Evolutionary conservation across 64 coral and sea anemone species (phyloP).

Genomic region (Pocillopora damicornis): DNA sequence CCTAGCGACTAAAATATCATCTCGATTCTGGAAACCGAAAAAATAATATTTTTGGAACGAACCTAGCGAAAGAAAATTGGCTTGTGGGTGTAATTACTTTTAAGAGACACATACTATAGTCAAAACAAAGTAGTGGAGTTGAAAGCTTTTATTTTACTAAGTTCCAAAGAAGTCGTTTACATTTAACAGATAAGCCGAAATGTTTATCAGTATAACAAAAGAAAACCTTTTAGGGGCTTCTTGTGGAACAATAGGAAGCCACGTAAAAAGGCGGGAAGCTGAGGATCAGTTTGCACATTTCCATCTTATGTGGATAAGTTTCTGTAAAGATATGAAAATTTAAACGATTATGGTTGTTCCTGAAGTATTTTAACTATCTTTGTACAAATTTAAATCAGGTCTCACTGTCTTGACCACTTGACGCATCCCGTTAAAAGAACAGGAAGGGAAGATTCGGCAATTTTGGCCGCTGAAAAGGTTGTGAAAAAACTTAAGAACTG

Average conservation of each 20-base stretch:
- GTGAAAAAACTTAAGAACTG: too few species aligned
- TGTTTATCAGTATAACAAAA: constrained; percentile 73
- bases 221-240: constrained; percentile 73
- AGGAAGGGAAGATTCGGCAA: too few species aligned
- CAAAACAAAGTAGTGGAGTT: background rate
- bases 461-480: too few species aligned
- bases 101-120: background rate
- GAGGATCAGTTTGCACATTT: constrained; percentile 45
- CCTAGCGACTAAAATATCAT: background rate
- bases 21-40: background rate
- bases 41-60: background rate
- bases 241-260: constrained; percentile 50
- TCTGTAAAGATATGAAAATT: constrained; percentile 9
- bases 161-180: background rate
- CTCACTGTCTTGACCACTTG: background rate
- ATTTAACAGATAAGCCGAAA: constrained; percentile 38
- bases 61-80: background rate
- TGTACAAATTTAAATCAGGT: background rate
- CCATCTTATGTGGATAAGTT: background rate
- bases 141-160: constrained; percentile 1
- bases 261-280: constrained; percentile 23
- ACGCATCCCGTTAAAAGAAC: too few species aligned
- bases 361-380: background rate
- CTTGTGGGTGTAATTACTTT: too few species aligned
- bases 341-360: constrained; percentile 1